Conservation (phyloP, 2,797 vertebrate genomes). For the Valencia hispanica region DNA sequence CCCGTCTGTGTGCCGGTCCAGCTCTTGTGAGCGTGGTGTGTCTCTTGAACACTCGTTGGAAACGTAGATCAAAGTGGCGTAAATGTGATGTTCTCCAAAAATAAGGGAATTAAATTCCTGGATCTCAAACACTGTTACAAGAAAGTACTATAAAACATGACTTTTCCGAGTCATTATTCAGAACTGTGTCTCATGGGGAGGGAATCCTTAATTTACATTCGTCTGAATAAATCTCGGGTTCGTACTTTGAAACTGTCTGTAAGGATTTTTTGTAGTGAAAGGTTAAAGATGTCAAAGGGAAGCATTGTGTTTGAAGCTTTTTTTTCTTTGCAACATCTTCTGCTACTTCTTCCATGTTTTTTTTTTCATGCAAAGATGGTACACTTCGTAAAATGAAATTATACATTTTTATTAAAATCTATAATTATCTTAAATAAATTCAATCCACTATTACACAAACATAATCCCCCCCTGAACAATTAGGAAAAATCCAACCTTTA, state of each 20-base stretch:
- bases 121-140: not conserved
- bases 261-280: constrained; percentile 1
- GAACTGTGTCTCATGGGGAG: not conserved
- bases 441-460: not conserved
- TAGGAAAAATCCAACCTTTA: not conserved
- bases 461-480: not conserved
- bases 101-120: not conserved
- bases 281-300: not conserved
- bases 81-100: not conserved
- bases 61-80: not conserved
- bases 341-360: not conserved
- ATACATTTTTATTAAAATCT: no score
- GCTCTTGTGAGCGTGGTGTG: not conserved
- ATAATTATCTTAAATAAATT: not conserved
- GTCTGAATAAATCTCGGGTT: not conserved
- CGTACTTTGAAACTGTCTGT: not conserved
- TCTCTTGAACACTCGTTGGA: not conserved
- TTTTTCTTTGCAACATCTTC: not conserved
- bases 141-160: not conserved
- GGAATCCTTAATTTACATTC: not conserved
- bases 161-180: constrained; percentile 3
- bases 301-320: not conserved
- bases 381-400: not conserved
- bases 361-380: not conserved
- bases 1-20: not conserved